These are phyloP conservation scores for Dendrolimus punctatus DNA, from an alignment of 1,140 invertebrate species.

Conservation along the genomic window DNA sequence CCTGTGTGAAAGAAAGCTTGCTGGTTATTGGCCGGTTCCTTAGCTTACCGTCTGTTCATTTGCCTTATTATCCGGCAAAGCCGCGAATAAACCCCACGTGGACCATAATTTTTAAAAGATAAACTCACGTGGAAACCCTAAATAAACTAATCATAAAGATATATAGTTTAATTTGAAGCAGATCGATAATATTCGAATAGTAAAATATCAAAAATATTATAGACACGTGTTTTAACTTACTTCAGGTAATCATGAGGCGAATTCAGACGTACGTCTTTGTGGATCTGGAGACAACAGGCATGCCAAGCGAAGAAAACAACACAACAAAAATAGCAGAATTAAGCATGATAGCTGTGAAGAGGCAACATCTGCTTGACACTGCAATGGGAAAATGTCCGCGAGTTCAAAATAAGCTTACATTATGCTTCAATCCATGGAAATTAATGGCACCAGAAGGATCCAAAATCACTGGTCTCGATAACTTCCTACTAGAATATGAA, in stretches of 20 bases:
- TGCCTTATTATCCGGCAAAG: no score
- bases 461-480: slow-evolving; percentile 76
- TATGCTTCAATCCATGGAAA: slow-evolving; percentile 76
- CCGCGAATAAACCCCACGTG: no score
- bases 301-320: slow-evolving; percentile 62
- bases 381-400: slow-evolving; percentile 64
- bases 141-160: no score
- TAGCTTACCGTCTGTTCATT: no score
- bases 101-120: no score
- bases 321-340: slow-evolving; percentile 77
- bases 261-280: slow-evolving; percentile 76
- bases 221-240: no score
- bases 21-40: no score
- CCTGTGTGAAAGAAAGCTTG: no score
- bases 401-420: slow-evolving; percentile 74
- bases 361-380: slow-evolving; percentile 61
- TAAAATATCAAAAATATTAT: no score
- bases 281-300: slow-evolving; percentile 77
- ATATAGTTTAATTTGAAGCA: no score
- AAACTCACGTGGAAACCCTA: no score
- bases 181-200: no score
- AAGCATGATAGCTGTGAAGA: slow-evolving; percentile 71
- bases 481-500: slow-evolving; percentile 76
- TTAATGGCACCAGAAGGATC: slow-evolving; percentile 61
- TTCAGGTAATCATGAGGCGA: neutral